phyloP scores from a whole-genome alignment of 2,113 vertebrate species.

The Siphamia tubifer region DNA sequence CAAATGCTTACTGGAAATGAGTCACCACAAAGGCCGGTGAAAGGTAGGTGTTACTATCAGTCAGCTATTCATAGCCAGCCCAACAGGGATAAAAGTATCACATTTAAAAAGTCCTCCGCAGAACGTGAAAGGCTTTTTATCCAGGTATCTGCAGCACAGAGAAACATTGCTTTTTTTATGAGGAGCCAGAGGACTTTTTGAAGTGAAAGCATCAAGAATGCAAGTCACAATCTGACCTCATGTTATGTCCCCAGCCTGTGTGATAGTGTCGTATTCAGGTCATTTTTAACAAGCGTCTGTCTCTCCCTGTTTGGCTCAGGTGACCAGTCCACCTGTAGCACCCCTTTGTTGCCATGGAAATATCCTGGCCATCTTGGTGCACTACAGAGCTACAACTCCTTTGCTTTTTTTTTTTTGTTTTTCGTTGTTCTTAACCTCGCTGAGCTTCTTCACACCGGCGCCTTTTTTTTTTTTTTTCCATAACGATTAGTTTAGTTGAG shows the following conservation, averaged over 20 bases:
- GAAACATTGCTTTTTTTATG: slow-evolving; percentile 23
- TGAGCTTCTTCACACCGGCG: slow-evolving; percentile 19
- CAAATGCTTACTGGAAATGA: slow-evolving; percentile 77
- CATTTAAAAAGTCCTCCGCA: slow-evolving; percentile 55
- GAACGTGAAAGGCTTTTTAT: slow-evolving; percentile 39
- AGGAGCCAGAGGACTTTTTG: slow-evolving; percentile 45
- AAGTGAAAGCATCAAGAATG: slow-evolving; percentile 65
- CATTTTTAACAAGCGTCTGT: slow-evolving; percentile 77
- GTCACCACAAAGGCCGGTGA: slow-evolving; percentile 64
- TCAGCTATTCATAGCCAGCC: slow-evolving; percentile 65
- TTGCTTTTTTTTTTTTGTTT: not conserved
- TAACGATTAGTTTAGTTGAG: slow-evolving; percentile 5
- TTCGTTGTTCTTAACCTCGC: slow-evolving; percentile 1
- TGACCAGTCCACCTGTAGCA: slow-evolving; percentile 73
- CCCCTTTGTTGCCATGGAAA: slow-evolving; percentile 75
- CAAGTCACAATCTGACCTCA: slow-evolving; percentile 68
- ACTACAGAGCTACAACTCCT: slow-evolving; percentile 44
- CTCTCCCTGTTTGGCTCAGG: slow-evolving; percentile 71
- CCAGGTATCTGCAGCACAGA: not conserved
- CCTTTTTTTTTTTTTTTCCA: slow-evolving; percentile 16
- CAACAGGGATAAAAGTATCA: slow-evolving; percentile 60
- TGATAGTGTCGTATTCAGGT: slow-evolving; percentile 74
- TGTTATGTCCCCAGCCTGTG: slow-evolving; percentile 64
- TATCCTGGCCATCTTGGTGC: slow-evolving; percentile 56
- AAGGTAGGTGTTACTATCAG: slow-evolving; percentile 70